Conservation (phyloP, 2,113 vertebrate genomes). For the Channa maculata region DNA sequence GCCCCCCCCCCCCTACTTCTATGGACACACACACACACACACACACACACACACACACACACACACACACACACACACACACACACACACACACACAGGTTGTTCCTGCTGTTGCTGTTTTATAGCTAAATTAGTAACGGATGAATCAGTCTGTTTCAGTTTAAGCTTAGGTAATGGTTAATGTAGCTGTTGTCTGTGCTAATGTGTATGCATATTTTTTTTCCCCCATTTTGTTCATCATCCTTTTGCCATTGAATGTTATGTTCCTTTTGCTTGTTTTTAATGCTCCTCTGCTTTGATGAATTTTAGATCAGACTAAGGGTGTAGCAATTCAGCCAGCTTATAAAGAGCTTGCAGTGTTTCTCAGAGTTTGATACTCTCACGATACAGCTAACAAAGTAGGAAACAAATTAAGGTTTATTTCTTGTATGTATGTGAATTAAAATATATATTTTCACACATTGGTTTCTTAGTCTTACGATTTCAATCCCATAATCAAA, state of each 20-base stretch:
- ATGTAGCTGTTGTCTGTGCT: slow-evolving; percentile 59
- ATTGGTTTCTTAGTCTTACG: too few relatives aligned
- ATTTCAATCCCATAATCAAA: too few relatives aligned
- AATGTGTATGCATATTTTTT: slow-evolving; percentile 50
- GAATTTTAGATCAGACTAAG: slow-evolving; percentile 23
- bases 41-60: too few relatives aligned
- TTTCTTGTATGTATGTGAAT: too few relatives aligned
- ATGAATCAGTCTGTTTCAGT: slow-evolving; percentile 78
- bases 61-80: too few relatives aligned
- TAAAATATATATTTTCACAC: too few relatives aligned
- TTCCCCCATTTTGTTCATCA: slow-evolving; percentile 45
- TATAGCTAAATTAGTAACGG: slow-evolving; percentile 62
- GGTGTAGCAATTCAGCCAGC: neutral
- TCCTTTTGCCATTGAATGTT: slow-evolving; percentile 32
- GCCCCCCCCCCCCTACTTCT: slow-evolving; percentile 2
- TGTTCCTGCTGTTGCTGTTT: slow-evolving; percentile 45
- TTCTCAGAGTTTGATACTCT: too few relatives aligned
- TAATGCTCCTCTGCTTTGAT: slow-evolving; percentile 16
- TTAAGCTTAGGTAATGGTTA: slow-evolving; percentile 70
- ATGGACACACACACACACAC: too few relatives aligned
- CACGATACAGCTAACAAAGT: too few relatives aligned
- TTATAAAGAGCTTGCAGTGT: too few relatives aligned
- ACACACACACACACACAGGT: neutral
- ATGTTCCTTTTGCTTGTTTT: slow-evolving; percentile 30
- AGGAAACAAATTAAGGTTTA: too few relatives aligned